Percentiles rank a stretch among this genome's conserved stretches.
These are phyloP conservation scores for Jacana jacana DNA, from an alignment of 2,113 vertebrate species.

Conservation along the genomic window DNA sequence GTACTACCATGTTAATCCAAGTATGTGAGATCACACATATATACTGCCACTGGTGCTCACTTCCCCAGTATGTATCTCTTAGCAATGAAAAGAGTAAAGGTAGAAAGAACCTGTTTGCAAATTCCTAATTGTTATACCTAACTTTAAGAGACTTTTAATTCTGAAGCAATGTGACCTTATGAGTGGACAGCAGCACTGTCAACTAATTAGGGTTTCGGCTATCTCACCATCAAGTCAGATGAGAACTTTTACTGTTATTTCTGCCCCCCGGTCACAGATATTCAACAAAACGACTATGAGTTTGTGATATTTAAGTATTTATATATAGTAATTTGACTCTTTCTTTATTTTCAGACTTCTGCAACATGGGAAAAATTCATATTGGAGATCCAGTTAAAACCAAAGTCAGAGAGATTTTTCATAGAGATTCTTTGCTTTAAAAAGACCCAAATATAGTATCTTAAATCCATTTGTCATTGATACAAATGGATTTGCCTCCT, in stretches of 20 bases:
- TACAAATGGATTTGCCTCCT: constrained; percentile 27
- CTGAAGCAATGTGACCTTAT: not conserved
- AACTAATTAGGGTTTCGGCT: not conserved
- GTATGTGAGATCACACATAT: not conserved
- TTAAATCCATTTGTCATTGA: constrained; percentile 18
- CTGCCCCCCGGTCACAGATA: not conserved
- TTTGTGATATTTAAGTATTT: not conserved
- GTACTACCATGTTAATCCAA: not conserved
- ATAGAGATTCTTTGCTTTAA: constrained; percentile 13
- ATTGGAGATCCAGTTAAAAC: not conserved
- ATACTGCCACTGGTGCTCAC: not conserved
- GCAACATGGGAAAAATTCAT: not conserved
- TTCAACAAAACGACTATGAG: not conserved
- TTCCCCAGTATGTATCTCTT: not conserved
- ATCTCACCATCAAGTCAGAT: not conserved
- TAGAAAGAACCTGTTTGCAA: not conserved
- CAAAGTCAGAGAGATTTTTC: not conserved
- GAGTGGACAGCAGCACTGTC: not conserved
- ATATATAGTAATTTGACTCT: not conserved
- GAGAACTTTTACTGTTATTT: not conserved
- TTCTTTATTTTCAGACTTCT: not conserved
- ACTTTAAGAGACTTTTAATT: not conserved
- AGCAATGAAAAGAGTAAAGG: not conserved
- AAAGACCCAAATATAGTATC: not conserved
- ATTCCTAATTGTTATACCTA: not conserved